phyloP scores from a whole-genome alignment of 2,888 invertebrate species.

The Rotaria socialis region DNA sequence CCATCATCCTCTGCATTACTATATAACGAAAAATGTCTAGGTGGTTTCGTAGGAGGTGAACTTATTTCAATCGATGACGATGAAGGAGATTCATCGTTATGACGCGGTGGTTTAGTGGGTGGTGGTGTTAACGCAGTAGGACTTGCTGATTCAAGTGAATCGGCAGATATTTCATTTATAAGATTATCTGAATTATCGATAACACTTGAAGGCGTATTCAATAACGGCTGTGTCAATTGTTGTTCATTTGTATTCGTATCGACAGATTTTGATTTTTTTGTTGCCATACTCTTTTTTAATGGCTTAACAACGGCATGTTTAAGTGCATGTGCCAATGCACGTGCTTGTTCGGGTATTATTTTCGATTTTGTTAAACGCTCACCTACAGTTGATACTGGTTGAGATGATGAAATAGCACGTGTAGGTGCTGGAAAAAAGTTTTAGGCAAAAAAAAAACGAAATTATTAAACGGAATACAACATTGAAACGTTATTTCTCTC shows the following conservation, averaged over 20 bases:
- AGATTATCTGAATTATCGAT: background rate
- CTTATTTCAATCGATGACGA: background rate
- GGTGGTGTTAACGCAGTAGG: background rate
- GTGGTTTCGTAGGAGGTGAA: constrained; percentile 5
- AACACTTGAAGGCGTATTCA: background rate
- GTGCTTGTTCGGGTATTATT: constrained; percentile 24
- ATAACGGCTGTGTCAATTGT: background rate
- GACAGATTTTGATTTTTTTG: background rate
- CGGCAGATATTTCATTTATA: no score
- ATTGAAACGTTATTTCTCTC: no score
- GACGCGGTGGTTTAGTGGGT: constrained; percentile 16
- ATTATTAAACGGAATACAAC: background rate
- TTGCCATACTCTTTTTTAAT: constrained; percentile 6
- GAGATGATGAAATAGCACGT: background rate
- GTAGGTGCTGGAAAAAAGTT: background rate
- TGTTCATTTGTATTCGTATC: background rate
- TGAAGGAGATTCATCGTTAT: constrained; percentile 7
- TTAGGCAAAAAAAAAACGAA: background rate
- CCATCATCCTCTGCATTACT: background rate
- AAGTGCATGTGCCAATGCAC: constrained; percentile 26
- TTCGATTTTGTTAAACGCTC: constrained; percentile 33
- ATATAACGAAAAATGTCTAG: constrained; percentile 3
- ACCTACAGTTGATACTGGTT: background rate
- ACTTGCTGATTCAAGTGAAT: background rate
- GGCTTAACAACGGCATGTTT: constrained; percentile 36